Evolutionary conservation across 2,797 vertebrate genomes (phyloP).

Genomic region (Carduelis carduelis): DNA sequence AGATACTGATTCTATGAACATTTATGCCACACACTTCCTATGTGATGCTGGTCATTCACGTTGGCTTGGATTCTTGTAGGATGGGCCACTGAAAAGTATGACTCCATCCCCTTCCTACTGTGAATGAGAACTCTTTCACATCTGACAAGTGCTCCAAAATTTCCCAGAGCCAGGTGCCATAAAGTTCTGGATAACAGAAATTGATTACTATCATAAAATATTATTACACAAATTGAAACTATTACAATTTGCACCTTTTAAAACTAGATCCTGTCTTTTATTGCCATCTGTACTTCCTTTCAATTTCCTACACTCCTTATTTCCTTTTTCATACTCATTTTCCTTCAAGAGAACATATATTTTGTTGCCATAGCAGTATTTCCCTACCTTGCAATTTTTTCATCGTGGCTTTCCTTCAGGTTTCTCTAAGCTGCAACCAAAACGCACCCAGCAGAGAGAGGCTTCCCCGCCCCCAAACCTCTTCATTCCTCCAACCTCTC

Average conservation of each 20-base stretch:
- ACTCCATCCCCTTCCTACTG: not conserved
- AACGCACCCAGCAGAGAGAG: not conserved
- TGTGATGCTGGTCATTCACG: not conserved
- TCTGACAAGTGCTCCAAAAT: not conserved
- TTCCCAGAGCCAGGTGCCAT: not conserved
- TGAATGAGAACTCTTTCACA: not conserved
- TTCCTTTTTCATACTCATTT: conserved; percentile 4
- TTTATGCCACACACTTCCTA: not conserved
- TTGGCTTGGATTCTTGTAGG: not conserved
- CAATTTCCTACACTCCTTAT: not conserved
- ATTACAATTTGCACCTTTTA: not conserved
- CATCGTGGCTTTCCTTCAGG: not conserved
- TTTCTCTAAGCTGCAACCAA: not conserved
- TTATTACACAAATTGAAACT: not conserved
- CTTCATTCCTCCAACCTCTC: conserved; percentile 27
- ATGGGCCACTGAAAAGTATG: not conserved
- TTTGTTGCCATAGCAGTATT: conserved; percentile 49
- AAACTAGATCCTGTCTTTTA: not conserved
- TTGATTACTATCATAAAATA: not conserved
- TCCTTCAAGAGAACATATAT: not conserved
- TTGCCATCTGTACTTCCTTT: not conserved
- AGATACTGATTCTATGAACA: not conserved
- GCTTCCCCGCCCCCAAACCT: not conserved
- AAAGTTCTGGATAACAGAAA: not conserved
- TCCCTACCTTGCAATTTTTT: conserved; percentile 16